Evolutionary conservation across 2,888 invertebrate species (phyloP), one percentile per base, ranked within the genome.

Genomic region (Spatulosminthurus flaviceps): DNA sequence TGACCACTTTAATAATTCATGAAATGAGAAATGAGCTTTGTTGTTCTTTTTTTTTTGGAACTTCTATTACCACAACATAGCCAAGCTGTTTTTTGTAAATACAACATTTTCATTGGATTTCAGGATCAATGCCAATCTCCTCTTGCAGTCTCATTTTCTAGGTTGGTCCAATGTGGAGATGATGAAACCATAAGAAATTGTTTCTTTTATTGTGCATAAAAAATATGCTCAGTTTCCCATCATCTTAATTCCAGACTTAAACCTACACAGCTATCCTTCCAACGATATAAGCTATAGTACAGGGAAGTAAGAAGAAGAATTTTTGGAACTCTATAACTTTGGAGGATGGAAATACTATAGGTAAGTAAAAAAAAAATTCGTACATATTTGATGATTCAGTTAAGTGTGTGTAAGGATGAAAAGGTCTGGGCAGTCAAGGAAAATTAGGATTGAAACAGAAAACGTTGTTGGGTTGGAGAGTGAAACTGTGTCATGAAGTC

Each of bases 91-190:
- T 11, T 5, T 51, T 51, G 5, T 74, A 60, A 74, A 19, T n/a
- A 41, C 51, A 51, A 64, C 34, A 64, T 29, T 75, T 75, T n/a
- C n/a, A n/a, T n/a, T n/a, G n/a, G n/a, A n/a, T n/a, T n/a, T n/a
- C 66, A 75, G 75, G 75, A 75, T 75, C 75, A 75, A 28, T 67
- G 69, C 66, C 76, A 69, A 42, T 2, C 51, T 19, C n/a, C n/a
- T n/a, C n/a, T n/a, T n/a, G n/a, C 16, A 51, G 51, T n/a, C 51
- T 51, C 51, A n/a, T 51, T 51, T 51, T 51, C n/a, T 13, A 19
- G n/a, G 51, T 13, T 51, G 51, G 7, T 51, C 19, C 16, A n/a
- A n/a, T 51, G 51, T 51, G 16, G 5, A 51, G 2, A 51, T 13
- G 51, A 51, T 4, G n/a, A 51, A 51, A 51, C 51, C 51, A 51